A percentile compares a stretch with the other conserved stretches of the same genome.
Evolutionary conservation across 2,797 vertebrate genomes (phyloP).

Genomic region (Rhynchonycteris naso): DNA sequence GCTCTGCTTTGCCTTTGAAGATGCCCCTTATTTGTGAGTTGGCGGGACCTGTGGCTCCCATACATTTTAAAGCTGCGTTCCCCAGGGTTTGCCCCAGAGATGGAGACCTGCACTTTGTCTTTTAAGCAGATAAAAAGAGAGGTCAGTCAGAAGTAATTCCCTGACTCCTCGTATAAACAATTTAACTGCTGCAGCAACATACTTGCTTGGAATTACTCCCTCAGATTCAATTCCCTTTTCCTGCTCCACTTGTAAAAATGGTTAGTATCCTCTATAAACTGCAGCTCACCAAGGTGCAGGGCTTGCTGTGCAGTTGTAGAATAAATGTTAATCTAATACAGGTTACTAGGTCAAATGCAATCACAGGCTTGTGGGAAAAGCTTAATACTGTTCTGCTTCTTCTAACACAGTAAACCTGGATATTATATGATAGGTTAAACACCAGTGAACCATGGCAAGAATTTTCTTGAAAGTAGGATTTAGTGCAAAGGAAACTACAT

Average conservation of each 20-base stretch:
- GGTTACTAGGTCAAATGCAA: conserved; percentile 92
- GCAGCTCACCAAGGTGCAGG: conserved; percentile 87
- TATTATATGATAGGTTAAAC: conserved; percentile 93
- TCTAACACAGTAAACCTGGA: conserved; percentile 91
- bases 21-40: conserved; percentile 67
- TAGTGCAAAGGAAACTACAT: conserved; percentile 89
- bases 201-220: conserved; percentile 90
- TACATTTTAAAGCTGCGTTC: conserved; percentile 83
- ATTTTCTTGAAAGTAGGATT: conserved; percentile 91
- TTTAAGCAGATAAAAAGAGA: conserved; percentile 90
- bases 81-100: conserved; percentile 80
- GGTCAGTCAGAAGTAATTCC: conserved; percentile 90
- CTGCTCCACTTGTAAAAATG: conserved; percentile 90
- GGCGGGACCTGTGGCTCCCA: conserved; percentile 71
- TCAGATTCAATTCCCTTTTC: conserved; percentile 91
- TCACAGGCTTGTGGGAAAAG: conserved; percentile 92
- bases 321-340: conserved; percentile 94
- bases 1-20: conserved; percentile 73
- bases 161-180: conserved; percentile 89
- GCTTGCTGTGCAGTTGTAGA: conserved; percentile 89
- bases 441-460: conserved; percentile 90
- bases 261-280: conserved; percentile 90
- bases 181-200: conserved; percentile 88
- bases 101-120: conserved; percentile 88
- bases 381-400: conserved; percentile 91